Conservation (phyloP, 2,888 invertebrate species). For the Chymomyza amoena region DNA sequence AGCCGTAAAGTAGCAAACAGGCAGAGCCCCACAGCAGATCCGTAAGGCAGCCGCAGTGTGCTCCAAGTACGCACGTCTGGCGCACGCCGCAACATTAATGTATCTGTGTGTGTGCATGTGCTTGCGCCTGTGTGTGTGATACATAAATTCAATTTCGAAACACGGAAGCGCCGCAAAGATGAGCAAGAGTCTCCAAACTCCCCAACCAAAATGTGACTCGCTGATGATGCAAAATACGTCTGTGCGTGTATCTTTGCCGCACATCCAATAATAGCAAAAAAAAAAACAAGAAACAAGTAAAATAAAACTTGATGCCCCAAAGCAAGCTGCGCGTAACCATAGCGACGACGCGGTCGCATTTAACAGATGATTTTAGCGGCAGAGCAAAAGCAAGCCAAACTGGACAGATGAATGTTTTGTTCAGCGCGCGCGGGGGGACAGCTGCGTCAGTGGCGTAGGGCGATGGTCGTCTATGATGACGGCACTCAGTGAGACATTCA, state of each 20-base stretch:
- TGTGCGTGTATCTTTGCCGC: conserved; percentile 19
- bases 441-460: conserved; percentile 22
- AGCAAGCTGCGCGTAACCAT: conserved; percentile 1
- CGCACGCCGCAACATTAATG: conserved; percentile 15
- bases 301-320: conserved; percentile 27
- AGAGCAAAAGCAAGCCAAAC: background rate
- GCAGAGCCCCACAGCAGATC: conserved; percentile 3
- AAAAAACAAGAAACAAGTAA: no score
- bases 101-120: conserved; percentile 18
- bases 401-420: background rate
- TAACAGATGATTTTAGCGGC: conserved; percentile 58
- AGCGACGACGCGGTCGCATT: conserved; percentile 39
- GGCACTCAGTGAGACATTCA: conserved; percentile 46
- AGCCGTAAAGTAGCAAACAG: conserved; percentile 21
- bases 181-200: conserved; percentile 5
- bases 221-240: conserved; percentile 32
- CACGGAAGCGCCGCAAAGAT: conserved; percentile 57
- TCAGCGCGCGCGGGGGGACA: background rate
- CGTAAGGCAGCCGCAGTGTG: conserved; percentile 5
- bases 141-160: conserved; percentile 71
- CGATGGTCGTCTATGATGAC: conserved; percentile 48
- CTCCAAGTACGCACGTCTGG: background rate
- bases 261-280: conserved; percentile 32
- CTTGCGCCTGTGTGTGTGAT: conserved; percentile 32
- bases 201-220: conserved; percentile 5